Base-by-base conservation (phyloP, 1,140 invertebrate species). In the Pseudobourletiella spinata region DNA sequence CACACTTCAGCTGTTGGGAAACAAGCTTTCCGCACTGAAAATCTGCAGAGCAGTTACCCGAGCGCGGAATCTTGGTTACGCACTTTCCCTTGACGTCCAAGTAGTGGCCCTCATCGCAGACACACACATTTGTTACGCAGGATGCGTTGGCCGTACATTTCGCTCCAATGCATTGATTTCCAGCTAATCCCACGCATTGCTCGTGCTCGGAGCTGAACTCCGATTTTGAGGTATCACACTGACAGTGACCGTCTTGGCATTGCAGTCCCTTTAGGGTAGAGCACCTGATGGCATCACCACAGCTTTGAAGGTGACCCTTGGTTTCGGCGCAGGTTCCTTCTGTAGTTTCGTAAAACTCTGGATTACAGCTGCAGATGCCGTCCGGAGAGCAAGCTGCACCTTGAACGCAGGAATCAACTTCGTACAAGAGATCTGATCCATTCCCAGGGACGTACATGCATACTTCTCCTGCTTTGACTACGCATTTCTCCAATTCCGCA, bases 331-430 rank as follows among this genome's bases (percentile, higher is more conserved):
- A 60, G 11, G 46, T 50, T 51, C 44, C 58, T 20, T 35, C 35
- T 2, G 35, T 8, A 4, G 58, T 51, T 60, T 60, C 58, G 24
- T 28, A 51, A 26, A 30, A 52, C 2, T 26, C 28, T 20, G 2
- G 20, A 14, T 3, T 3, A 30, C 58, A 60, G 18, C 2, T 6
- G 48, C 58, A 60, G 46, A 14, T 28, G 20, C 22, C 52, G 15
- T n/a, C 48, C 14, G 3, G 4, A n/a, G 18, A n/a, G 35, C 58
- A 60, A 26, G 6, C 2, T 3, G 58, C 14, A 32, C 51, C 30
- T 4, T 51, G 8, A 4, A 51, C 48, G 39, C 58, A 60, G 22
- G 50, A 43, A 22, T 28, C 26, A 11, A 32, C 46, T 60, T 60
- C 58, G 22, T 11, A 60, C 4, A 29, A 22, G n/a, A n/a, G n/a